A percentile compares a stretch with the other conserved stretches of the same genome.
Evolutionary conservation across 2,797 vertebrate species (phyloP).

Genomic region (Gallinago stenura): DNA sequence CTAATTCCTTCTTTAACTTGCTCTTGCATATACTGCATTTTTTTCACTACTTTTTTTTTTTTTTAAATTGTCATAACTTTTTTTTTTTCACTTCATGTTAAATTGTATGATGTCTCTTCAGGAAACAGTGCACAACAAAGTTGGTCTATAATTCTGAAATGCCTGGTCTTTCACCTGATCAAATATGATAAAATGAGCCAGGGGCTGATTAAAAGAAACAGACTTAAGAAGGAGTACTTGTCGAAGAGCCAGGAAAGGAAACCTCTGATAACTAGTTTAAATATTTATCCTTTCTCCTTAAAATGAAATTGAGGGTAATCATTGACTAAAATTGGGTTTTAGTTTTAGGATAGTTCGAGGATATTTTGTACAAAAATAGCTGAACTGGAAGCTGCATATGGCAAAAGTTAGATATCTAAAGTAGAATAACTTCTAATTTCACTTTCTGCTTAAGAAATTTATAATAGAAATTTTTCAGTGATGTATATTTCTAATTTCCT

Average conservation of each 20-base stretch:
- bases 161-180: background rate
- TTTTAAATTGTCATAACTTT: too few species aligned
- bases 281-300: background rate
- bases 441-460: background rate
- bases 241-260: background rate
- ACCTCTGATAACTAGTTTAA: background rate
- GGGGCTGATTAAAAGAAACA: background rate
- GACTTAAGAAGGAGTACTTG: background rate
- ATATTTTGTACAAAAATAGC: background rate
- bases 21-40: background rate
- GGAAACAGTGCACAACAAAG: rapidly evolving
- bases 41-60: background rate
- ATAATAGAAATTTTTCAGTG: background rate
- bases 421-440: background rate
- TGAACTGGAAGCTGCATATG: background rate
- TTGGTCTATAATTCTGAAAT: background rate
- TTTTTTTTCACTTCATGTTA: background rate
- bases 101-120: background rate
- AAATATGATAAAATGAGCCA: background rate
- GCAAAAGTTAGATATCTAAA: background rate
- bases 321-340: background rate
- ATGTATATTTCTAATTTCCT: background rate
- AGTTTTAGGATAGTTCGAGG: background rate
- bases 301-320: background rate
- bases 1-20: background rate